Evolutionary conservation across 2,888 invertebrate genomes (phyloP).

Genomic region (Caenorhabditis sp.): DNA sequence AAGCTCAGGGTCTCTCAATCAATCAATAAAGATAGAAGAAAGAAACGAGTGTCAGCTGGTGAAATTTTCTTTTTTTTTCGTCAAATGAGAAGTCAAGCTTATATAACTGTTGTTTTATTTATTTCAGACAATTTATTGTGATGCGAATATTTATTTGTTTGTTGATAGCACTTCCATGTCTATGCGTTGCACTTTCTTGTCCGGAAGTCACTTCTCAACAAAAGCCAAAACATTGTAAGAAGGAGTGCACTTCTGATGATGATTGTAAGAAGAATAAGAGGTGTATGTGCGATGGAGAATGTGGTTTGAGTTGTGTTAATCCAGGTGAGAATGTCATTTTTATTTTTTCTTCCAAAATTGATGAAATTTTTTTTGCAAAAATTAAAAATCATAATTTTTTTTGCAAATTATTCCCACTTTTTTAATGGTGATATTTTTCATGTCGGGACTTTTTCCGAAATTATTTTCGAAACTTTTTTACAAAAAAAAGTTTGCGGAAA

Average conservation of each 20-base stretch:
- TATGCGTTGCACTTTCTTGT: conserved; percentile 18
- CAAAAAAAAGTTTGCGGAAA: too few species aligned
- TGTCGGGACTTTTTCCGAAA: too few species aligned
- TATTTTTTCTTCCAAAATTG: too few species aligned
- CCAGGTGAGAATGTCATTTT: conserved; percentile 78
- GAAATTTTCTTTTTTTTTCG: conserved; percentile 28
- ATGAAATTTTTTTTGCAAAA: too few species aligned
- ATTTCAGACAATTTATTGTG: neutral
- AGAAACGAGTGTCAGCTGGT: conserved; percentile 35
- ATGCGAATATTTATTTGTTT: conserved; percentile 3
- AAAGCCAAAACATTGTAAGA: conserved; percentile 45
- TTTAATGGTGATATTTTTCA: too few species aligned
- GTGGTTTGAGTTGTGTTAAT: conserved; percentile 96
- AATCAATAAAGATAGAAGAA: conserved; percentile 22
- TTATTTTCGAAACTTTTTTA: too few species aligned
- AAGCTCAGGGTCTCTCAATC: conserved; percentile 34
- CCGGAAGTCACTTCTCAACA: conserved; percentile 27
- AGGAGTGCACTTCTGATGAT: conserved; percentile 84
- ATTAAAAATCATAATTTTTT: too few species aligned
- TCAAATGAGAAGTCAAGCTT: conserved; percentile 12
- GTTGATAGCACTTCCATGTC: conserved; percentile 7
- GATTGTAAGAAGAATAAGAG: conserved; percentile 88
- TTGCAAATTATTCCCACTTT: too few species aligned
- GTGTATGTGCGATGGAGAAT: conserved; percentile 91
- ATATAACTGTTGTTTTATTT: conserved; percentile 18